Conservation (phyloP, 2,888 invertebrate species). For the Bedellia somnulentella region DNA sequence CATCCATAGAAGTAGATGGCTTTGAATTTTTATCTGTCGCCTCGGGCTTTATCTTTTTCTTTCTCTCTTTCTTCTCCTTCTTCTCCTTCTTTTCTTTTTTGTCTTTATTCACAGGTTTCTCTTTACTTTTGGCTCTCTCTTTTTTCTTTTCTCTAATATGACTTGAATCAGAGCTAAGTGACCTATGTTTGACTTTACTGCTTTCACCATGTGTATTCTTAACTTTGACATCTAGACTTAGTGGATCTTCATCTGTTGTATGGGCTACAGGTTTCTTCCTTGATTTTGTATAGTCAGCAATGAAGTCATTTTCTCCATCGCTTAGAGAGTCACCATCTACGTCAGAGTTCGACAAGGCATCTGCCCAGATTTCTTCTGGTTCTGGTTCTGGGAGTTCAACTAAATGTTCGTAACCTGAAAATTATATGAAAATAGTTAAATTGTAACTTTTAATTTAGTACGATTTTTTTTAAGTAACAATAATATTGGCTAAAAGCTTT, state of each 20-base stretch:
- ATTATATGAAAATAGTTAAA: no score
- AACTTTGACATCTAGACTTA: slow-evolving; percentile 21
- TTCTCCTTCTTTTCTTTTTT: slow-evolving; percentile 14
- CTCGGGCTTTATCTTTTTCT: slow-evolving; percentile 12
- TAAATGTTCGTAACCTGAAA: slow-evolving; percentile 52
- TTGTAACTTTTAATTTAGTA: no score
- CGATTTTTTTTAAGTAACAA: no score
- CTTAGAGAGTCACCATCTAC: slow-evolving; percentile 17
- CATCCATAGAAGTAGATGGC: slow-evolving; percentile 26
- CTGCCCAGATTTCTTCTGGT: slow-evolving; percentile 31
- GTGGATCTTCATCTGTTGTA: slow-evolving; percentile 33
- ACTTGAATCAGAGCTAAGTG: no score
- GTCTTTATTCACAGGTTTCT: slow-evolving; percentile 1
- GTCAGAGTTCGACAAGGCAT: slow-evolving; percentile 17
- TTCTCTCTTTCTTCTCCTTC: slow-evolving; percentile 14
- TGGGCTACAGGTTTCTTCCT: not conserved
- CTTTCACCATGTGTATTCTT: no score
- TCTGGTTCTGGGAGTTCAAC: slow-evolving; percentile 30
- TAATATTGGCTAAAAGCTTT: no score
- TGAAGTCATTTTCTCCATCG: not conserved
- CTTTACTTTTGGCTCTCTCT: slow-evolving; percentile 6
- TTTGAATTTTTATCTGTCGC: slow-evolving; percentile 10
- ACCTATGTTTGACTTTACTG: no score
- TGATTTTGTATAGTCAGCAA: not conserved
- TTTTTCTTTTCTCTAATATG: slow-evolving; percentile 2